phyloP scores from a whole-genome alignment of 1,140 invertebrate genomes.

The Drosophila dunni region DNA sequence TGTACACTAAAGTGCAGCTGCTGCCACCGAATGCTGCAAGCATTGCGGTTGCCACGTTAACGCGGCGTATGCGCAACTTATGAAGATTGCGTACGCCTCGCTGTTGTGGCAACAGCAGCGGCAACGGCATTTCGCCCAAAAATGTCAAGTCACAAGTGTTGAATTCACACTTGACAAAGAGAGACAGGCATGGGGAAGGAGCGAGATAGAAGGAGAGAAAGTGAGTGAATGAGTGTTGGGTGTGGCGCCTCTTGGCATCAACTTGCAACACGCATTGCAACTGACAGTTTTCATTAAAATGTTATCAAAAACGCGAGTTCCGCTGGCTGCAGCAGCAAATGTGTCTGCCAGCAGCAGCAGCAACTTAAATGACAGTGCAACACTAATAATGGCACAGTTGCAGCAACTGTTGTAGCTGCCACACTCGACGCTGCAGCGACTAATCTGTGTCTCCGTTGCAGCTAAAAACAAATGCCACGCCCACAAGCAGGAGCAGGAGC shows the following conservation, averaged over 20 bases:
- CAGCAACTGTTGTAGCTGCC: slow-evolving; percentile 27
- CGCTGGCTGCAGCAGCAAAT: slow-evolving; percentile 52
- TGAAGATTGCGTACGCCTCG: slow-evolving; percentile 63
- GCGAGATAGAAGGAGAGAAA: too few relatives aligned
- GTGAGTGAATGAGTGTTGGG: slow-evolving; percentile 27
- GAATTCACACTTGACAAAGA: slow-evolving; percentile 80
- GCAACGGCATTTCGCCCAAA: slow-evolving; percentile 67
- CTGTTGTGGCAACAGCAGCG: slow-evolving; percentile 9
- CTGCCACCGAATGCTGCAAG: slow-evolving; percentile 30
- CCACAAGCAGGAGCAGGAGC: not conserved
- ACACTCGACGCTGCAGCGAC: slow-evolving; percentile 27
- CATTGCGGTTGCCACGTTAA: slow-evolving; percentile 2
- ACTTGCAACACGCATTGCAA: slow-evolving; percentile 47
- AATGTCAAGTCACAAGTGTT: slow-evolving; percentile 83
- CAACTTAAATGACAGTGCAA: slow-evolving; percentile 58
- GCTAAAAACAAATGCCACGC: slow-evolving; percentile 9
- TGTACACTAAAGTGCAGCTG: slow-evolving; percentile 68
- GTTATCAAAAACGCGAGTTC: slow-evolving; percentile 78
- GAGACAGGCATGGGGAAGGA: slow-evolving; percentile 18
- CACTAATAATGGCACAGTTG: slow-evolving; percentile 60
- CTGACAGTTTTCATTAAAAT: slow-evolving; percentile 83
- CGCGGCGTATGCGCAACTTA: slow-evolving; percentile 75
- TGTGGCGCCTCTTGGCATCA: slow-evolving; percentile 39
- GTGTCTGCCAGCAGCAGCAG: slow-evolving; percentile 49
- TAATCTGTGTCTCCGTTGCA: slow-evolving; percentile 47